Evolutionary conservation across 2,113 vertebrate species (phyloP), one percentile per base, ranked within the genome.

Genomic region (Labeo rohita): DNA sequence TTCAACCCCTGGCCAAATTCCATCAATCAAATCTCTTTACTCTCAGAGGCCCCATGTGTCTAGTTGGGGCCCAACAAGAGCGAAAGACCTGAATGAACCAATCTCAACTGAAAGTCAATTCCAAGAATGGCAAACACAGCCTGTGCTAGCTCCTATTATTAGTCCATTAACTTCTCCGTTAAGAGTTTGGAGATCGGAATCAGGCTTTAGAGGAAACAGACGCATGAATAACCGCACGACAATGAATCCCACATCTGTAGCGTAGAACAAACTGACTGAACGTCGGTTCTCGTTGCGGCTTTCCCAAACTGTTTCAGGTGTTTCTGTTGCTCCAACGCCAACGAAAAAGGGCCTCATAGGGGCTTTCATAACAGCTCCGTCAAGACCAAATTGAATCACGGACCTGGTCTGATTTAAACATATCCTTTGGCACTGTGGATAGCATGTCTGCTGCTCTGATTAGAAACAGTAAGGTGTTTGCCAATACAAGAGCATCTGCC

Each of bases 301-400:
- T 83, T 83, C 68, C 61, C 80, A 83, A 83, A 83, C 65, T n/a
- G 49, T 83, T 83, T 66, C 80, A 83, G 80, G 80, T 83, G 80
- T 83, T 70, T 70, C 80, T 83, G 80, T 70, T 70, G 80, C 49
- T 83, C 28, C 80, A 39, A 70, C 54, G 80, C 80, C 80, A 83
- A 83, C 4, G 34, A 23, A 83, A 28, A 82, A 23, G 6, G 80
- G 80, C 80, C 80, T 83, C 65, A 83, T 83, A 83, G 80, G 80
- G 80, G 80, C 28, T 83, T 83, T 70, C 80, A 83, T 52, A 83
- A 83, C 80, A 83, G 16, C 80, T 83, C 65, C 10, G 16, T 83
- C 65, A 83, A 39, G 47, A 52, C 23, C 80, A 70, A 83, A 70
- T 39, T 70, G 80, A 70, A 83, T 70, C 49, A 50, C n/a, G 36